Conservation (phyloP, 2,888 invertebrate species). For the Pachydiplax longipennis region DNA sequence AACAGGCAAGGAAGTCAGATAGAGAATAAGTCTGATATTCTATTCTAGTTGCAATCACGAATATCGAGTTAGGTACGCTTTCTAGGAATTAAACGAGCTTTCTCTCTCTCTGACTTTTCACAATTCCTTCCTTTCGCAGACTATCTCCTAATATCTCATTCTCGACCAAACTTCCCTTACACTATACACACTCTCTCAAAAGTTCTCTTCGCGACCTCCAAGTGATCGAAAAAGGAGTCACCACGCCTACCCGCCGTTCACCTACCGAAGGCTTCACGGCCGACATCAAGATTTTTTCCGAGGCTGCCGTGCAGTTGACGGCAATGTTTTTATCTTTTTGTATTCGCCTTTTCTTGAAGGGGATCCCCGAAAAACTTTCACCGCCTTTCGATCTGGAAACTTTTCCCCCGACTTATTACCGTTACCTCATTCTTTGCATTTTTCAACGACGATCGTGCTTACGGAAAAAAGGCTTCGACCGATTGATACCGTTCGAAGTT, state of each 20-base stretch:
- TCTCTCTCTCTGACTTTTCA: neutral
- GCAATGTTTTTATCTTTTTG: neutral
- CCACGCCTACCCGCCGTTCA: neutral
- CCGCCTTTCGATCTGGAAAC: neutral
- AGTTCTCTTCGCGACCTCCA: neutral
- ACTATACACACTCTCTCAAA: neutral
- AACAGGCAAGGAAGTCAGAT: too few species aligned
- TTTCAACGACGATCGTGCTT: neutral
- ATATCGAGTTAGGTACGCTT: neutral
- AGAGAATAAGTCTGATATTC: neutral
- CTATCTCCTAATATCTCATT: neutral
- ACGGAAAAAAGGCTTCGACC: neutral
- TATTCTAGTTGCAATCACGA: neutral
- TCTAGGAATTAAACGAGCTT: neutral
- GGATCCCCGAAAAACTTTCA: neutral
- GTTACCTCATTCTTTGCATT: neutral
- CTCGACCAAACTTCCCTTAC: neutral
- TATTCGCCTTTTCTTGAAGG: neutral
- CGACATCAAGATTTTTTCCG: neutral
- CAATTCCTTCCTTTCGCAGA: neutral
- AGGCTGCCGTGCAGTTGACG: neutral
- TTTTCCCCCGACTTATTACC: neutral
- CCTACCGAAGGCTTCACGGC: neutral
- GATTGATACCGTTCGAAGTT: neutral
- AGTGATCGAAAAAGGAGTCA: neutral